phyloP scores from a whole-genome alignment of 2,888 invertebrate genomes.

The Scaptomyza flava region DNA sequence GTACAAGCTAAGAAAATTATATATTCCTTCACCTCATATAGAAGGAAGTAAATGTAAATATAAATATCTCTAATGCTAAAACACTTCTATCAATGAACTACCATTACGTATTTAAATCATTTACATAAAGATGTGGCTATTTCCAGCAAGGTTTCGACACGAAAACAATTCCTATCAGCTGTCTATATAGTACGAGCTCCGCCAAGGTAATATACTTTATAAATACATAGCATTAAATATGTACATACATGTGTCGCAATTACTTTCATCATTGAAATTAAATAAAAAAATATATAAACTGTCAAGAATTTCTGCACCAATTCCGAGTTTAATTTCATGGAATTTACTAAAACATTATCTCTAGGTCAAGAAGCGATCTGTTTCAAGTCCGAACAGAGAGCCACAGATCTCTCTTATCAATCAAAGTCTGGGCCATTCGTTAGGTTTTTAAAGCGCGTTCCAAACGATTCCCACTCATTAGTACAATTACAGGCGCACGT shows the following conservation, averaged over 20 bases:
- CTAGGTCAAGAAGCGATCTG: slow-evolving; percentile 79
- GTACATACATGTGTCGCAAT: slow-evolving; percentile 50
- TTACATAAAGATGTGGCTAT: neutral
- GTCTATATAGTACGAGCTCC: slow-evolving; percentile 10
- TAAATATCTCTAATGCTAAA: neutral
- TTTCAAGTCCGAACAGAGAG: slow-evolving; percentile 57
- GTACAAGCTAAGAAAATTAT: neutral
- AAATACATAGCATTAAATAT: too few relatives aligned
- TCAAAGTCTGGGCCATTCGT: slow-evolving; percentile 38
- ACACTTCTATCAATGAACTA: slow-evolving; percentile 16
- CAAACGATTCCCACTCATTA: slow-evolving; percentile 64
- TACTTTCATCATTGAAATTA: slow-evolving; percentile 65
- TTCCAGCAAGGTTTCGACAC: slow-evolving; percentile 52
- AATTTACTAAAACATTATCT: slow-evolving; percentile 37
- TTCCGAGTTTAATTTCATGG: slow-evolving; percentile 48
- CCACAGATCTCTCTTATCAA: slow-evolving; percentile 38
- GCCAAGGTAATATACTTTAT: slow-evolving; percentile 3
- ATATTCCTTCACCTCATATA: neutral
- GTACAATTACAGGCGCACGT: slow-evolving; percentile 67
- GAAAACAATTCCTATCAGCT: slow-evolving; percentile 53
- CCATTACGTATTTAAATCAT: slow-evolving; percentile 1
- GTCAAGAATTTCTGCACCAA: slow-evolving; percentile 72
- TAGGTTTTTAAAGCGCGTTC: slow-evolving; percentile 58
- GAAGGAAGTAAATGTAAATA: neutral
- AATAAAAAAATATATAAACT: slow-evolving; percentile 11